Percentiles rank a stretch among this genome's conserved stretches.
Evolutionary conservation across 2,113 vertebrate genomes (phyloP).

Genomic region (Melanotaenia duboulayi): DNA sequence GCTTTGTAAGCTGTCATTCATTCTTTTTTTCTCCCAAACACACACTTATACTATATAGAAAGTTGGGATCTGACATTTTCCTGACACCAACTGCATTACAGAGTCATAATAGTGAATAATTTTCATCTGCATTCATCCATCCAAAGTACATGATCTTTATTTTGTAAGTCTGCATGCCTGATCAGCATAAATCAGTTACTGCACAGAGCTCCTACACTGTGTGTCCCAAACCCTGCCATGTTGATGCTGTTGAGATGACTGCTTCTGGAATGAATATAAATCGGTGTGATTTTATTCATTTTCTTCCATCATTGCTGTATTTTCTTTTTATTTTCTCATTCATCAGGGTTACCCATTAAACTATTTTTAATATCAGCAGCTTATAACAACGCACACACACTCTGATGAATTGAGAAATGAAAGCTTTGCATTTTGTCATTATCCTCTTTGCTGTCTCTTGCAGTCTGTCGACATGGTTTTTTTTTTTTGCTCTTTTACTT

Average conservation of each 20-base stretch:
- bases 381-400: constrained; percentile 24
- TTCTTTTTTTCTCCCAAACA: constrained; percentile 18
- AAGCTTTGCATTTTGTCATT: constrained; percentile 37
- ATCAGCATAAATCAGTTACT: constrained; percentile 18
- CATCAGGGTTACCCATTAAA: constrained; percentile 27
- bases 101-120: constrained; percentile 1
- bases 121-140: constrained; percentile 47
- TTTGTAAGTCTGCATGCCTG: constrained; percentile 33
- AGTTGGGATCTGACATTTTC: constrained; percentile 20
- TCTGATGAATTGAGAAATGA: constrained; percentile 58
- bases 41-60: background rate
- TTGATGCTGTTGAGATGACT: constrained; percentile 69
- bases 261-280: constrained; percentile 70
- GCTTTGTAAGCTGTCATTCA: constrained; percentile 21
- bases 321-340: constrained; percentile 51
- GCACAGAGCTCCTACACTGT: constrained; percentile 3
- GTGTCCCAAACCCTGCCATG: constrained; percentile 45
- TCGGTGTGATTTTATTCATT: constrained; percentile 71
- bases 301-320: background rate
- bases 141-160: constrained; percentile 46
- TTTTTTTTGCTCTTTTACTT: background rate
- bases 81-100: constrained; percentile 14
- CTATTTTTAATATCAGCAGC: constrained; percentile 2
- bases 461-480: constrained; percentile 22
- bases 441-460: constrained; percentile 23